Percentiles rank a stretch among this genome's conserved stretches.
Conservation (phyloP, 92 coral and sea anemone species). For the Phenganax marumi region DNA sequence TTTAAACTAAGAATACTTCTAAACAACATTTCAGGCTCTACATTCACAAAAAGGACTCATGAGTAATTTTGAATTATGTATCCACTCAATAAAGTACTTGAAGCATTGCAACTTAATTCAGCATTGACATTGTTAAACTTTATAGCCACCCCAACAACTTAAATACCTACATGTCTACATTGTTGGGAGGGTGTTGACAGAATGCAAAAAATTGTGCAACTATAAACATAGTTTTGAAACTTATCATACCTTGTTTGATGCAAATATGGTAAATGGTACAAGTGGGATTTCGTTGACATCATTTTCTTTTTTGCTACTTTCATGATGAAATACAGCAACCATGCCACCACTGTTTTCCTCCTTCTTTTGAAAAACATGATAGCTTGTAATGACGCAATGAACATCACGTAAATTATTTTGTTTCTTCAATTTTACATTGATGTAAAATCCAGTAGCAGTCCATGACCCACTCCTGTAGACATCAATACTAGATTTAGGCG, state of each 20-base stretch:
- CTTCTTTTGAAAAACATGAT: slow-evolving; percentile 17
- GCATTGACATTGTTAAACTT: too few relatives aligned
- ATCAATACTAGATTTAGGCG: neutral
- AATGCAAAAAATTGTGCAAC: too few relatives aligned
- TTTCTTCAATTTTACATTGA: neutral
- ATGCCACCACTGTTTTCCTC: neutral
- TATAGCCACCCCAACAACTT: too few relatives aligned
- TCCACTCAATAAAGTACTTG: too few relatives aligned
- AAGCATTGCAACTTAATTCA: too few relatives aligned
- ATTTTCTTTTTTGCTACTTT: neutral
- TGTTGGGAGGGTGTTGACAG: too few relatives aligned
- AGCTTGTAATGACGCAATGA: slow-evolving; percentile 38
- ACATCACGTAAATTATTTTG: neutral
- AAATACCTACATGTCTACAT: too few relatives aligned
- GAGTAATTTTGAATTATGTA: too few relatives aligned
- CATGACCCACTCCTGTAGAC: slow-evolving; percentile 17
- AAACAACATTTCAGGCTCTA: too few relatives aligned
- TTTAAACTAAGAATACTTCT: too few relatives aligned
- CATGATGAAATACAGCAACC: slow-evolving; percentile 43
- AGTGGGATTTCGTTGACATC: neutral
- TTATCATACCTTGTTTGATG: slow-evolving; percentile 16
- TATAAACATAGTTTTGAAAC: neutral
- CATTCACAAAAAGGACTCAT: too few relatives aligned
- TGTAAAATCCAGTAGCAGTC: slow-evolving; percentile 38
- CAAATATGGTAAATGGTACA: neutral